These are phyloP conservation scores for Torymus auratus DNA, from an alignment of 2,888 invertebrate genomes.

Conservation along the genomic window DNA sequence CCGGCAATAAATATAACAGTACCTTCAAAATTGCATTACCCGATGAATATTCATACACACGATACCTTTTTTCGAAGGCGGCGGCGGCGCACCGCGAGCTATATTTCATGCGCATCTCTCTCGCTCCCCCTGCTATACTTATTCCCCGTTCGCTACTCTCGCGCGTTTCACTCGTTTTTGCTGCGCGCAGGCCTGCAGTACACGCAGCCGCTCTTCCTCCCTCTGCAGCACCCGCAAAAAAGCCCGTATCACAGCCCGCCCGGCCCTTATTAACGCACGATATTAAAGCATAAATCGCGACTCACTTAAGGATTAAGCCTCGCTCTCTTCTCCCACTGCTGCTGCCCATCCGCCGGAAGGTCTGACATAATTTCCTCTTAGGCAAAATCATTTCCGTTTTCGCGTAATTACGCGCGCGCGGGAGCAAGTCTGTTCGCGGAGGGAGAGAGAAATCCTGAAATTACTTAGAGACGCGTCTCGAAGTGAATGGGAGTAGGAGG, in stretches of 20 bases:
- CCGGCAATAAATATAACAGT: not conserved
- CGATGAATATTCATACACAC: conserved; percentile 26
- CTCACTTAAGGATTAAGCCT: conserved; percentile 70
- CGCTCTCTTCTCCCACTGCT: not conserved
- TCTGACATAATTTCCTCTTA: conserved; percentile 55
- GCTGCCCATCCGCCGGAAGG: conserved; percentile 32
- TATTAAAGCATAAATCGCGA: conserved; percentile 75
- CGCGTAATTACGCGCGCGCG: conserved; percentile 55
- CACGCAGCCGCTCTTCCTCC: not conserved
- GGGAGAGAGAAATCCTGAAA: conserved; percentile 35
- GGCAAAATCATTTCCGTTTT: conserved; percentile 57
- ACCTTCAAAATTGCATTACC: conserved; percentile 5
- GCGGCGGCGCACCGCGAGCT: not conserved
- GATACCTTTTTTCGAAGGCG: conserved; percentile 12
- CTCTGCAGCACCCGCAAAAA: conserved; percentile 64
- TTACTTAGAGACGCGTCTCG: conserved; percentile 48
- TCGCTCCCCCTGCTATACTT: not conserved
- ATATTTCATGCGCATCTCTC: conserved; percentile 13
- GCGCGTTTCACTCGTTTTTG: conserved; percentile 47
- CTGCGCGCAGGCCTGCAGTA: not conserved
- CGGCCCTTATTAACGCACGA: conserved; percentile 72
- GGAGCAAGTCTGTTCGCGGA: not conserved
- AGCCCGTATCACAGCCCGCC: conserved; percentile 66
- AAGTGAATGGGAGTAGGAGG: conserved; percentile 27
- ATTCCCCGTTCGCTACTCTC: conserved; percentile 11